Percentiles rank a stretch among this genome's conserved stretches.
Evolutionary conservation across 1,140 invertebrate species (phyloP).

Genomic region (Bilobella aurantiaca): DNA sequence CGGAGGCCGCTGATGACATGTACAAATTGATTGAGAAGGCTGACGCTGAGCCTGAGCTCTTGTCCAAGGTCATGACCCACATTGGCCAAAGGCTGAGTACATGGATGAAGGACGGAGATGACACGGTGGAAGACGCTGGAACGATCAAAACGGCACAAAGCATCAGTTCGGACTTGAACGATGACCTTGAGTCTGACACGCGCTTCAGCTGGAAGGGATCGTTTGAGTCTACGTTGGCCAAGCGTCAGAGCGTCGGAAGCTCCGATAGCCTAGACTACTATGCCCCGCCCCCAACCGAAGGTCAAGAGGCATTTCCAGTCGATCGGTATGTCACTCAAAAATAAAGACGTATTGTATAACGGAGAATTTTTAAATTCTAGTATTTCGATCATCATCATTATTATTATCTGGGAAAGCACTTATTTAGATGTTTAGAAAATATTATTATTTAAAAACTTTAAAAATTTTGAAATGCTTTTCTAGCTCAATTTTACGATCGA

Average conservation of each 20-base stretch:
- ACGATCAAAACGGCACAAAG: conserved; percentile 39
- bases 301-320: not conserved
- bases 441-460: not conserved
- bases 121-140: conserved; percentile 17
- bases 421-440: no score
- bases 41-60: conserved; percentile 68
- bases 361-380: no score
- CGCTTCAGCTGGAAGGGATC: conserved; percentile 79
- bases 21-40: conserved; percentile 47
- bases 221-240: conserved; percentile 75
- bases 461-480: conserved; percentile 1
- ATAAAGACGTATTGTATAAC: no score
- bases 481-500: conserved; percentile 32
- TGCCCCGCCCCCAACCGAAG: not conserved
- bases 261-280: conserved; percentile 5
- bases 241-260: conserved; percentile 39
- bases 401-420: no score
- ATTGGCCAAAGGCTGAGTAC: conserved; percentile 79
- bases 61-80: conserved; percentile 84
- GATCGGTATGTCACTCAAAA: no score
- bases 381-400: no score
- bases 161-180: conserved; percentile 43
- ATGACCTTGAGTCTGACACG: conserved; percentile 42
- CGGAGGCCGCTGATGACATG: not conserved
- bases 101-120: conserved; percentile 65